Percentiles rank a stretch among this genome's conserved stretches.
Conservation (phyloP, 2,113 vertebrate species). For the Hucho hucho region DNA sequence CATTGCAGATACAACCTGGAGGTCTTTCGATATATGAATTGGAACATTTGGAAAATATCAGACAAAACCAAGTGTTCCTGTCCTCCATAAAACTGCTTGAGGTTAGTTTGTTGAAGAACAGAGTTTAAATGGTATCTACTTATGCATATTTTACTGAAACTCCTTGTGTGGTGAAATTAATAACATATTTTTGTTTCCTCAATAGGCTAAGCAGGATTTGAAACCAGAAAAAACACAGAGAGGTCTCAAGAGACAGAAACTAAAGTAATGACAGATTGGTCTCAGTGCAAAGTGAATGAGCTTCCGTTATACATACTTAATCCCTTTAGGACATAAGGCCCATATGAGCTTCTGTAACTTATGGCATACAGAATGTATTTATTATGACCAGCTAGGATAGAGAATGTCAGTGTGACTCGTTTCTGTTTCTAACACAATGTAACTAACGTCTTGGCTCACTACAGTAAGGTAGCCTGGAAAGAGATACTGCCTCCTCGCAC, state of each 20-base stretch:
- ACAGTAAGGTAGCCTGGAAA: conserved; percentile 1
- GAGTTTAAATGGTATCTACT: too few species aligned
- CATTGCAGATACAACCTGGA: conserved; percentile 26
- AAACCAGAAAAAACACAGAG: conserved; percentile 50
- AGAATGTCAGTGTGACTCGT: too few species aligned
- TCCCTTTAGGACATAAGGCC: too few species aligned
- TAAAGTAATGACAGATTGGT: too few species aligned
- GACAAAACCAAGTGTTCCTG: conserved; percentile 67
- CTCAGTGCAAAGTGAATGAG: too few species aligned
- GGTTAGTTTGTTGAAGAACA: conserved; percentile 38
- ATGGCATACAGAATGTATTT: too few species aligned
- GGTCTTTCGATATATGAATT: conserved; percentile 68
- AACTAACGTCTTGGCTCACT: too few species aligned
- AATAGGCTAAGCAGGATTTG: conserved; percentile 56
- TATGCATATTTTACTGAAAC: not conserved
- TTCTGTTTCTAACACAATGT: too few species aligned
- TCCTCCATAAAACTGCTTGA: conserved; percentile 60
- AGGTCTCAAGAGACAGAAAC: conserved; percentile 35
- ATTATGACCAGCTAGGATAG: too few species aligned
- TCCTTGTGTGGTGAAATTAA: not conserved
- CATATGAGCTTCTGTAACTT: too few species aligned
- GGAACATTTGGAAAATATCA: conserved; percentile 70
- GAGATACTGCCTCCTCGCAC: conserved; percentile 57
- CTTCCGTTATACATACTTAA: too few species aligned
- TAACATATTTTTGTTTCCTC: conserved; percentile 8